Base-by-base conservation (phyloP, 2,797 vertebrate species). In the Labroides dimidiatus region DNA sequence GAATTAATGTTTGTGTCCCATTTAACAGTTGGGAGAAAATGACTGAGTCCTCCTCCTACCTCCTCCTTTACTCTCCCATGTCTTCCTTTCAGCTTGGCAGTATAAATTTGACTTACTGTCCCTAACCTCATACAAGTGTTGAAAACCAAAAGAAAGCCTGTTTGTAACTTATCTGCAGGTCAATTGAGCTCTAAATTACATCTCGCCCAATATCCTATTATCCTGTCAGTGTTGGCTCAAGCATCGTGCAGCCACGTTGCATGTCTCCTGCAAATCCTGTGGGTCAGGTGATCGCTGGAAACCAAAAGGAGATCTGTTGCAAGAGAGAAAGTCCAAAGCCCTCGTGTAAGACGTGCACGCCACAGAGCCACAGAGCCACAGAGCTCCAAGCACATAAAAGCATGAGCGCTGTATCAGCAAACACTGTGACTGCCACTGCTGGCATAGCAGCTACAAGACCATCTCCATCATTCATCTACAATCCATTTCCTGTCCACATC, bases 141-240 rank as follows among this genome's bases (percentile, higher is more conserved):
- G 36, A 44, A 70, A 72, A 23, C 39, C 54, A 27, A 16, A 19
- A 64, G 24, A 62, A 45, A 66, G 27, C 42, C 19, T 54, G 17
- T 11, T 20, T 1, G 1, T 6, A 6, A 7, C 39, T 68, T 59
- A 67, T 50, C 66, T 77, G 16, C 44, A 72, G 53, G 23, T 70
- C 20, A 16, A 4, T 20, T 45, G 48, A 53, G 58, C 45, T 69
- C 68, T 56, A 50, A 70, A 69, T 82, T 37, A 59, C 78, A 80
- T 74, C 65, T 77, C 69, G 71, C 70, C 64, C 27, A 54, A 19
- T 51, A 74, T 58, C 43, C 55, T 55, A 57, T 84, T 73, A 81
- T 86, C 69, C 60, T 39, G 45, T 71, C 80, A 75, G 61, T 23
- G 17, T 64, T 78, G 60, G 50, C 65, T 59, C 48, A 1, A 17